These are phyloP conservation scores for Entomobrya proxima DNA, from an alignment of 2,888 invertebrate genomes.

Conservation along the genomic window DNA sequence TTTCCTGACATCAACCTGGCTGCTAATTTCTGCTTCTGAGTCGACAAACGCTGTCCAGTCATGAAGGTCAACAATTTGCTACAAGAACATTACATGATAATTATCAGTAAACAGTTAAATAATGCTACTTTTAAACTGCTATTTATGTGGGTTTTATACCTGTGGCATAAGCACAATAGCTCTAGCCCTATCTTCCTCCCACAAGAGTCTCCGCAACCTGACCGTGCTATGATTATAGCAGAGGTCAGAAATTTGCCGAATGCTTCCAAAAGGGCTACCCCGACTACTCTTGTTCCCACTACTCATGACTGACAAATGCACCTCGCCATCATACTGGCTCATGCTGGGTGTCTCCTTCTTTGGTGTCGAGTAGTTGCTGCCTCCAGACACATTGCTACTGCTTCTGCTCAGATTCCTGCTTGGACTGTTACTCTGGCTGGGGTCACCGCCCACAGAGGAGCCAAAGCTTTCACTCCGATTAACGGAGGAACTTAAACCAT, in stretches of 20 bases:
- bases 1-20: conserved; percentile 41
- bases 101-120: neutral
- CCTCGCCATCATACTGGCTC: conserved; percentile 45
- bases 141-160: conserved; percentile 77
- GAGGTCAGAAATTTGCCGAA: conserved; percentile 74
- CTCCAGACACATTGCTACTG: conserved; percentile 58
- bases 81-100: neutral
- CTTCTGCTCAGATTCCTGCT: conserved; percentile 60
- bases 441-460: conserved; percentile 65
- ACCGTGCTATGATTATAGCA: conserved; percentile 76
- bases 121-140: neutral
- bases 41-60: conserved; percentile 72
- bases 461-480: conserved; percentile 69
- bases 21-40: conserved; percentile 41
- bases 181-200: conserved; percentile 80
- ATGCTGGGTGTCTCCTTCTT: conserved; percentile 41
- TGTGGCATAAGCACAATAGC: conserved; percentile 81
- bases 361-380: conserved; percentile 65
- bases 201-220: conserved; percentile 82
- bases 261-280: conserved; percentile 54
- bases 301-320: conserved; percentile 48
- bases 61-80: conserved; percentile 74
- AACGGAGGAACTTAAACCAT: conserved; percentile 49
- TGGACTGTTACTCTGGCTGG: conserved; percentile 58
- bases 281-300: conserved; percentile 30